Percentiles rank a stretch among this genome's conserved stretches.
phyloP scores from a whole-genome alignment of 2,113 vertebrate genomes.

The Bubo blakistoni region DNA sequence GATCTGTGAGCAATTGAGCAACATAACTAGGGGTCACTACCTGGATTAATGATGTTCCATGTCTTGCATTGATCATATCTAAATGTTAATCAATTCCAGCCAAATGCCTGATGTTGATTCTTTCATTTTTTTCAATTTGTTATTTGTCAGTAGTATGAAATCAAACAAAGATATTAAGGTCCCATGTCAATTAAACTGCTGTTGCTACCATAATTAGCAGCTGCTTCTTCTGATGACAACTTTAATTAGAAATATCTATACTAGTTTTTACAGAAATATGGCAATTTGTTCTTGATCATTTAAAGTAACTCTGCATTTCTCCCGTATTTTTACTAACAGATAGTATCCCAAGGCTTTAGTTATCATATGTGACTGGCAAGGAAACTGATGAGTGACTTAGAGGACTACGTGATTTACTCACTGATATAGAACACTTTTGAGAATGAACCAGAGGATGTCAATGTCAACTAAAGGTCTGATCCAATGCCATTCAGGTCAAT shows the following conservation, averaged over 20 bases:
- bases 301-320: not conserved
- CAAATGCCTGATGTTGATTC: not conserved
- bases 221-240: not conserved
- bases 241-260: constrained; percentile 5
- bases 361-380: not conserved
- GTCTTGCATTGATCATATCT: constrained; percentile 58
- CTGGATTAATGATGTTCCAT: constrained; percentile 63
- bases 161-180: constrained; percentile 41
- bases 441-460: not conserved
- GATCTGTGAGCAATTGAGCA: constrained; percentile 32
- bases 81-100: constrained; percentile 69
- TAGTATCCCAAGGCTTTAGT: not conserved
- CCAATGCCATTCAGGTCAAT: not conserved
- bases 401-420: not conserved
- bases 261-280: not conserved
- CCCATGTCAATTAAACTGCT: constrained; percentile 24
- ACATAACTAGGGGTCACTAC: constrained; percentile 42
- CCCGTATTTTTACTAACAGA: not conserved
- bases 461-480: not conserved
- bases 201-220: constrained; percentile 25
- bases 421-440: not conserved
- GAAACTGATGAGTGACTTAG: not conserved
- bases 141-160: constrained; percentile 31
- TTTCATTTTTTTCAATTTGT: constrained; percentile 6
- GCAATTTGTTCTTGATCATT: not conserved